phyloP scores from a whole-genome alignment of 2,113 vertebrate species.

The Tetrao urogallus region DNA sequence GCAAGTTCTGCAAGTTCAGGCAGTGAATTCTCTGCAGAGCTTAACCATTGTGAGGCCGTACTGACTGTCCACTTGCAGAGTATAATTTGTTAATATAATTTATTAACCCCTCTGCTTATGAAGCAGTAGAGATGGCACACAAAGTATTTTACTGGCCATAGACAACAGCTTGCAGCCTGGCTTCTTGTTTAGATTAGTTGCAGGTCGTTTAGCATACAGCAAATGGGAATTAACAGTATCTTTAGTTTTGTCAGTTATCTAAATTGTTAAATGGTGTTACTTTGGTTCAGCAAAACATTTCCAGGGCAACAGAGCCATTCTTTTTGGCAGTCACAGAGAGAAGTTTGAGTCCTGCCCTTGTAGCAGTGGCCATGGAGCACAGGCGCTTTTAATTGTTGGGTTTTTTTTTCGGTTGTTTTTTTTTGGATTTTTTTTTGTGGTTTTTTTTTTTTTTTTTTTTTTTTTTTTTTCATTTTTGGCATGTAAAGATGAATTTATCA shows the following conservation, averaged over 20 bases:
- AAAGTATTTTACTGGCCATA: neutral
- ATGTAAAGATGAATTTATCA: neutral
- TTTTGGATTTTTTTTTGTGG: neutral
- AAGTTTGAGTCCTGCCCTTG: constrained; percentile 4
- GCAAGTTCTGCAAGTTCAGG: neutral
- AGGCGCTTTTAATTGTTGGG: neutral
- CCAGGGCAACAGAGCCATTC: neutral
- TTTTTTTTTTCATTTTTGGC: neutral
- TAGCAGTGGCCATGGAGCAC: neutral
- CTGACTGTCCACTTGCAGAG: neutral
- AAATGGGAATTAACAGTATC: constrained; percentile 18
- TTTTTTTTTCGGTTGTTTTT: neutral
- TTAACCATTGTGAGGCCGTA: neutral
- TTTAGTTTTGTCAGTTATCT: constrained; percentile 11
- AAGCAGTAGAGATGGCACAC: neutral
- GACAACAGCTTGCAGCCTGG: neutral
- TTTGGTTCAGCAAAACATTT: constrained; percentile 40
- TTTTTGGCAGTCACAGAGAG: constrained; percentile 5
- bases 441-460: neutral
- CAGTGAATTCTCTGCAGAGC: neutral
- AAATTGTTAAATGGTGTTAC: neutral
- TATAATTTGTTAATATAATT: neutral
- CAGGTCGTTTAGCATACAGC: neutral
- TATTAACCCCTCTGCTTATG: neutral
- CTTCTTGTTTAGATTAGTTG: neutral